Percentiles rank a stretch among this genome's conserved stretches.
Conservation (phyloP, 2,888 invertebrate genomes). For the Drosophila flavopinicola region DNA sequence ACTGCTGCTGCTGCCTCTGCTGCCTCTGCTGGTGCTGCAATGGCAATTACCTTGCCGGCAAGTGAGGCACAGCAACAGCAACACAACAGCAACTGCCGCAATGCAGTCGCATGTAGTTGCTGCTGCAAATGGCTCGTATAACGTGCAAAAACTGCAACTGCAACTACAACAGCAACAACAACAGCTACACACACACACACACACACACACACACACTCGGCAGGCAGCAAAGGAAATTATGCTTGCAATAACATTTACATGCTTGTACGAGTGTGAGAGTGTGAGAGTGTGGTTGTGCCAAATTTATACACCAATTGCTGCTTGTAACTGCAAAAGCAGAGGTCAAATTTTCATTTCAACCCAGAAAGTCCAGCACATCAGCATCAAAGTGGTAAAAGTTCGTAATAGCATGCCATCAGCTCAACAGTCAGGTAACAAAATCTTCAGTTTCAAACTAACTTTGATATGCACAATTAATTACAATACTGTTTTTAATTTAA, state of each 20-base stretch:
- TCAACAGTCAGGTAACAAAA: conserved; percentile 34
- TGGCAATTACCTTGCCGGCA: conserved; percentile 64
- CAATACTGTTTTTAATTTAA: too few relatives aligned
- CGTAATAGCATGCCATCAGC: not conserved
- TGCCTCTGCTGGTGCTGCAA: conserved; percentile 13
- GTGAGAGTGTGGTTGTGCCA: conserved; percentile 35
- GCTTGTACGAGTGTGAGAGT: conserved; percentile 38
- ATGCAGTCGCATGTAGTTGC: conserved; percentile 76
- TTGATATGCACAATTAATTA: not conserved
- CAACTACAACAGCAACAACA: conserved; percentile 49
- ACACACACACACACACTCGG: conserved; percentile 36
- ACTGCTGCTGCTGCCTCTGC: conserved; percentile 1
- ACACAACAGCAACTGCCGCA: conserved; percentile 71
- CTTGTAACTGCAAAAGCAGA: conserved; percentile 51
- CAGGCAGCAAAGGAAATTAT: conserved; percentile 75
- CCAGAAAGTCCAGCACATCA: conserved; percentile 38
- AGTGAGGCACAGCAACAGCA: conserved; percentile 23
- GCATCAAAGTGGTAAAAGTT: conserved; percentile 38
- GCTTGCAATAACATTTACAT: conserved; percentile 81
- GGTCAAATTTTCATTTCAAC: conserved; percentile 69
- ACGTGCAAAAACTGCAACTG: conserved; percentile 77
- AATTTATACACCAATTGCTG: conserved; percentile 73
- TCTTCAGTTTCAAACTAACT: not conserved
- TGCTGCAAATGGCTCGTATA: conserved; percentile 77
- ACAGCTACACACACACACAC: conserved; percentile 28